Percentiles rank a stretch among this genome's conserved stretches.
Evolutionary conservation across 2,888 invertebrate species (phyloP).

Genomic region (Perdita meconis): DNA sequence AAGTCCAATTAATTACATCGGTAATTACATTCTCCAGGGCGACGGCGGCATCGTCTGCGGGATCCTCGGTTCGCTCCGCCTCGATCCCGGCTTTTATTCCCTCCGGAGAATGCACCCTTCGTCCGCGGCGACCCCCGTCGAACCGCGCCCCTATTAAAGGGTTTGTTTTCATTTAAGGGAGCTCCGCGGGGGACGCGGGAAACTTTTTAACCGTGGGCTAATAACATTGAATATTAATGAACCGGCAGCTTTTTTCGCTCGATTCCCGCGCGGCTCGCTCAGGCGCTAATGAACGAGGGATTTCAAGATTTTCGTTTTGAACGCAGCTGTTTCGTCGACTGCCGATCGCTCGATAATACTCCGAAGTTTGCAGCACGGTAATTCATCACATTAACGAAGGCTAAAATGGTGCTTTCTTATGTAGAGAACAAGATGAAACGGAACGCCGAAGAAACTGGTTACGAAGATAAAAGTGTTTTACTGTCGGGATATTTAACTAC

Average conservation of each 20-base stretch:
- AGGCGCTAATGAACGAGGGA: constrained; percentile 44
- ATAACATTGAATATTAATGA: constrained; percentile 59
- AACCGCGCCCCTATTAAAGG: neutral
- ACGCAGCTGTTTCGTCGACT: no score
- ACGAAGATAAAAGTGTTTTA: no score
- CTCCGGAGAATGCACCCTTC: neutral
- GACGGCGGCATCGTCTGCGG: neutral
- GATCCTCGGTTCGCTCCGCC: neutral
- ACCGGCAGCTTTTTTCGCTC: constrained; percentile 12
- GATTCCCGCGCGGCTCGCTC: neutral
- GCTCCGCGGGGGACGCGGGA: neutral
- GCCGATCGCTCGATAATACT: no score
- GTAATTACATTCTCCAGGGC: constrained; percentile 69
- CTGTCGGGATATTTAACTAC: no score
- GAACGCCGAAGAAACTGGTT: no score
- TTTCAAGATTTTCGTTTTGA: no score
- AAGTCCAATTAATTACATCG: constrained; percentile 69
- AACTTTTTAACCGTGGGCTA: constrained; percentile 34
- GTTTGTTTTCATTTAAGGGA: constrained; percentile 28
- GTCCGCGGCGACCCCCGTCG: neutral
- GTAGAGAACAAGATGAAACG: no score
- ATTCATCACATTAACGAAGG: no score
- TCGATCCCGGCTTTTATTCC: constrained; percentile 1
- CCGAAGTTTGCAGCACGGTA: no score
- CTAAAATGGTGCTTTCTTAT: no score